Evolutionary conservation across 1,140 invertebrate species (phyloP).

Genomic region (Callitettix versicolor): DNA sequence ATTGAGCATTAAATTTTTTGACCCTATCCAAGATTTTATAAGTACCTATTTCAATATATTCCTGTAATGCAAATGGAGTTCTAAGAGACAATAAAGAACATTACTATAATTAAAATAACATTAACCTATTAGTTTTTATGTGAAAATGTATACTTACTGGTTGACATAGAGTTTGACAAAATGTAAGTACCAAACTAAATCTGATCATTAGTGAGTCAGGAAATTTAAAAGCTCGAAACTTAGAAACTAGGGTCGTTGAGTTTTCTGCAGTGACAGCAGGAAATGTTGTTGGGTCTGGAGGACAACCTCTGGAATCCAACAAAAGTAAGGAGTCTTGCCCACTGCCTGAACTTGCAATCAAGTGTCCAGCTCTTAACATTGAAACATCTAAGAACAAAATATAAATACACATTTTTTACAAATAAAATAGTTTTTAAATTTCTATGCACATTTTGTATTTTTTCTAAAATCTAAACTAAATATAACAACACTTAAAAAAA

Average conservation of each 20-base stretch:
- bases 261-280: constrained; percentile 35
- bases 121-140: not conserved
- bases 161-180: constrained; percentile 48
- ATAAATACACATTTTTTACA: not conserved
- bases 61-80: too few species aligned
- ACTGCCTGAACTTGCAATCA: constrained; percentile 40
- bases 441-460: not conserved
- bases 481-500: not conserved
- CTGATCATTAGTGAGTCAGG: constrained; percentile 52
- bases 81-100: too few species aligned
- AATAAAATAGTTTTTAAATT: not conserved
- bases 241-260: constrained; percentile 36
- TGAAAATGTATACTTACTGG: constrained; percentile 35
- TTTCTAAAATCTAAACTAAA: not conserved
- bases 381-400: constrained; percentile 35
- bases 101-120: too few species aligned
- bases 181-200: constrained; percentile 56
- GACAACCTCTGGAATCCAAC: constrained; percentile 43
- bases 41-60: too few species aligned
- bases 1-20: too few species aligned
- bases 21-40: too few species aligned
- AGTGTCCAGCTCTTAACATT: constrained; percentile 41
- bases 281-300: constrained; percentile 41
- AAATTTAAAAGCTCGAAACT: constrained; percentile 56
- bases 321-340: constrained; percentile 38